These are phyloP conservation scores for Urocyon cinereoargenteus DNA, from an alignment of 2,797 vertebrate species.

Conservation along the genomic window DNA sequence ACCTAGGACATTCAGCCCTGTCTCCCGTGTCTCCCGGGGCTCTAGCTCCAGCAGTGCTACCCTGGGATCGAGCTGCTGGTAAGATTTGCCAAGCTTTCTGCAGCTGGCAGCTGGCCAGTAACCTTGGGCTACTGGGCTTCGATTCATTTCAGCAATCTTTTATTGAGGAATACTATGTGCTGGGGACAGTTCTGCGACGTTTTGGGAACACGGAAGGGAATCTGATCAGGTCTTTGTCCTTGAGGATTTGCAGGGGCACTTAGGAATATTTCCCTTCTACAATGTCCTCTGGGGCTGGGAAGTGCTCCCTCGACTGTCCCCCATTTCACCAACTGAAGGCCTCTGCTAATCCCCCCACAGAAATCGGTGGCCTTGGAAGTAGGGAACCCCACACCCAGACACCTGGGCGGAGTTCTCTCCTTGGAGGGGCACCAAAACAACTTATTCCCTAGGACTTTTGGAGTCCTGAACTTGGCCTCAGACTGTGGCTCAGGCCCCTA, in stretches of 20 bases:
- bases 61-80: slow-evolving; percentile 32
- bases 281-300: neutral
- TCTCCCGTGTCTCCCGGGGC: slow-evolving; percentile 56
- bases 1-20: slow-evolving; percentile 54
- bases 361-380: neutral
- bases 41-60: slow-evolving; percentile 23
- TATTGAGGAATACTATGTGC: slow-evolving; percentile 58
- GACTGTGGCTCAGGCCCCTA: neutral
- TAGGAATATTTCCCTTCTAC: neutral
- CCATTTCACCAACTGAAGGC: neutral
- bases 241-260: slow-evolving; percentile 25
- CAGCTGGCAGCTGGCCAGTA: slow-evolving; percentile 45
- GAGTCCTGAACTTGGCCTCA: neutral
- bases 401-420: neutral
- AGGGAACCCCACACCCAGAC: neutral
- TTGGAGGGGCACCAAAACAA: neutral
- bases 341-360: neutral
- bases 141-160: slow-evolving; percentile 58
- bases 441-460: slow-evolving; percentile 3
- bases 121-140: slow-evolving; percentile 70
- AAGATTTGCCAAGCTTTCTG: slow-evolving; percentile 63
- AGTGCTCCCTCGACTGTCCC: neutral
- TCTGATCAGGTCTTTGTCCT: slow-evolving; percentile 45
- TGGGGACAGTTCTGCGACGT: neutral
- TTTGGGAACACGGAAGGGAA: slow-evolving; percentile 42